Percentiles rank a stretch among this genome's conserved stretches.
These are phyloP conservation scores for Limonius californicus DNA, from an alignment of 1,140 invertebrate species.

Conservation along the genomic window DNA sequence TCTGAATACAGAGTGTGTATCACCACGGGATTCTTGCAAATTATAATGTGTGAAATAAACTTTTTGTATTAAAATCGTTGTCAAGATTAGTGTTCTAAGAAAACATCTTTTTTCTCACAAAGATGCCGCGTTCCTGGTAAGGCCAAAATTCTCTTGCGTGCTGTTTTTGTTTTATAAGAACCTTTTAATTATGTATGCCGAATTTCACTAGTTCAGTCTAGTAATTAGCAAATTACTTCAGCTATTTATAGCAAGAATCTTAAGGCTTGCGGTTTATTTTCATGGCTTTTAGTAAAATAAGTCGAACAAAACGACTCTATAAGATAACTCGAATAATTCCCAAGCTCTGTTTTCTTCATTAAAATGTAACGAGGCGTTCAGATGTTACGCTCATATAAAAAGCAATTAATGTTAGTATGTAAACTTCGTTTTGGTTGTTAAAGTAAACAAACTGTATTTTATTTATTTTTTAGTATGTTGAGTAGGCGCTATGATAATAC, in stretches of 20 bases:
- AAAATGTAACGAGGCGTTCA: conserved; percentile 5
- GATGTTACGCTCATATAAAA: conserved; percentile 6
- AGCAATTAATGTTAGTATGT: conserved; percentile 2
- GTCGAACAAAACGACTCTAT: background rate
- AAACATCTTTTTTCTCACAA: too few species aligned
- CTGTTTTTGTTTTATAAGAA: too few species aligned
- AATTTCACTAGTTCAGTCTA: background rate
- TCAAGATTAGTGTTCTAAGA: too few species aligned
- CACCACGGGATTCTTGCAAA: too few species aligned
- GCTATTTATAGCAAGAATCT: background rate
- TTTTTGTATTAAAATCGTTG: too few species aligned
- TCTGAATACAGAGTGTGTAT: too few species aligned
- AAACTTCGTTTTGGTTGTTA: background rate
- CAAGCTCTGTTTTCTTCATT: conserved; percentile 2
- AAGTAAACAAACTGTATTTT: conserved; percentile 3
- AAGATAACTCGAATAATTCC: background rate
- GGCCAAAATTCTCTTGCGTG: too few species aligned
- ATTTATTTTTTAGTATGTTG: background rate
- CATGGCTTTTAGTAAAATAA: background rate
- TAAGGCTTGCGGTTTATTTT: background rate
- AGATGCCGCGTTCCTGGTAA: too few species aligned
- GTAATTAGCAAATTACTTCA: conserved; percentile 1
- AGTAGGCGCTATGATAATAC: too few species aligned
- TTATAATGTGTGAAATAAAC: too few species aligned
- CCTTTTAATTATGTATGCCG: background rate